Base-by-base conservation (phyloP, 1,140 invertebrate genomes). In the Drosophila kepulauana region DNA sequence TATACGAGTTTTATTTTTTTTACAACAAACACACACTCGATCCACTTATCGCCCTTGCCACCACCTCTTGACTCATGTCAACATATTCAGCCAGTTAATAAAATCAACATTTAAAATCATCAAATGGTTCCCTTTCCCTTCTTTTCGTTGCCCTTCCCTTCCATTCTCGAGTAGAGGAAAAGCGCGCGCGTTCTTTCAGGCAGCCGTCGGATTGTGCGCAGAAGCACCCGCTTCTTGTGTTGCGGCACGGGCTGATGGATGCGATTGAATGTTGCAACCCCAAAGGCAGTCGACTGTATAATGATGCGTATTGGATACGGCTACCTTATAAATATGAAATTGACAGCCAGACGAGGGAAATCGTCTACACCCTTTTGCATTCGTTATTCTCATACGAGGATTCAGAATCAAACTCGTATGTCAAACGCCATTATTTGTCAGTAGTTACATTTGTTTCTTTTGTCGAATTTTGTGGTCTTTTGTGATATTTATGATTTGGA, bases 361-460 rank as follows among this genome's bases (percentile, higher is more conserved):
- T 16, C 25, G 45, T 5, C 6, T 51, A n/a, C 69, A 73, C 74
- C 69, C 74, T 56, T 75, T 66, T 20, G 52, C n/a, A 38, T 5
- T 25, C 15, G 33, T 52, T 65, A 49, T 48, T 33, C 33, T 8
- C 28, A 11, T 25, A 10, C 5, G 11, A 54, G 10, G 8, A 4
- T 11, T n/a, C 11, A 54, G 0, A 38, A 1, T 38, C 35, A 38
- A 6, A 5, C 20, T 11, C 10, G 58, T 56, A 30, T 16, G 33
- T 52, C 30, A 28, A 28, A 71, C 61, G 56, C 61, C 69, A 70
- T 74, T 62, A 71, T 61, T 76, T 54, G 45, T 30, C 67, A 84
- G 78, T 59, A 67, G 70, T 73, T 78, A 85, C 81, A 75, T 81
- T 86, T 82, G 84, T 88, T 77, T 88, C 79, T 68, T 67, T 61